Percentiles rank a stretch among this genome's conserved stretches.
Conservation (phyloP, 2,797 vertebrate genomes). For the Sarcophilus harrisii region DNA sequence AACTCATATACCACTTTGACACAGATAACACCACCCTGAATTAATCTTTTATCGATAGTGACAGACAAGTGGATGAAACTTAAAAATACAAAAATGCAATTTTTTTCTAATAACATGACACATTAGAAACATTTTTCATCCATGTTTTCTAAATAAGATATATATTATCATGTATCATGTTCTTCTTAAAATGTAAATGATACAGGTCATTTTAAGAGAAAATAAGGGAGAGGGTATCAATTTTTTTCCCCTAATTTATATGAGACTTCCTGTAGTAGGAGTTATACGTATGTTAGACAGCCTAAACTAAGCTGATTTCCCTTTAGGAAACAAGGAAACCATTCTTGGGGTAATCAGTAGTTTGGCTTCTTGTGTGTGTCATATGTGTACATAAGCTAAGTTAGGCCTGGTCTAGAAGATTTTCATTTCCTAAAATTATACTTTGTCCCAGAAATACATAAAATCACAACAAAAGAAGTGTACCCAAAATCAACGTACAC, state of each 20-base stretch:
- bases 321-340: not conserved
- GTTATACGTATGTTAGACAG: not conserved
- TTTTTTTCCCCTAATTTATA: not conserved
- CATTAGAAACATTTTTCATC: not conserved
- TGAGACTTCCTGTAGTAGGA: not conserved
- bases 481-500: not conserved
- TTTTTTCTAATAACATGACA: not conserved
- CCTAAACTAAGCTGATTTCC: not conserved
- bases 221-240: accelerated
- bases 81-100: not conserved
- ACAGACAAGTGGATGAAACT: too few relatives aligned
- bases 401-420: not conserved
- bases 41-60: not conserved
- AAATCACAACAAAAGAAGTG: not conserved
- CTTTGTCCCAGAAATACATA: not conserved
- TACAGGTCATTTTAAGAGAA: not conserved
- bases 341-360: not conserved
- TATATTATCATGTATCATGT: not conserved
- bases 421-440: not conserved
- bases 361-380: not conserved
- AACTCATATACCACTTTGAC: not conserved
- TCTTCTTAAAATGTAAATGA: not conserved
- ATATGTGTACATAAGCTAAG: not conserved
- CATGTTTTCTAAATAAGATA: not conserved
- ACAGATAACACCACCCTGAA: not conserved